Evolutionary conservation across 2,797 vertebrate genomes (phyloP), one percentile per base, ranked within the genome.

Genomic region (Helicolenus hilgendorfi): DNA sequence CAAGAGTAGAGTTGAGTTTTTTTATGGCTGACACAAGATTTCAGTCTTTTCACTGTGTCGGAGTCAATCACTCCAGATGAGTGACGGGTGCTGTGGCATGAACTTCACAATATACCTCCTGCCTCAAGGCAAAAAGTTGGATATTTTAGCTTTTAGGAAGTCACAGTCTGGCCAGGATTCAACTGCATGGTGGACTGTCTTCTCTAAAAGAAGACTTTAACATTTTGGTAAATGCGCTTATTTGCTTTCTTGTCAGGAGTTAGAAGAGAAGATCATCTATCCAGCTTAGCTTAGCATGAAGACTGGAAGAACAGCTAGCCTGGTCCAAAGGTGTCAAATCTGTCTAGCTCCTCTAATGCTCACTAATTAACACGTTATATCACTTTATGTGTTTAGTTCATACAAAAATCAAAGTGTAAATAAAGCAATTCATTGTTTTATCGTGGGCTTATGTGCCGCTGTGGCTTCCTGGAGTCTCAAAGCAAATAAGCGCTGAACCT

Each of bases 61-160:
- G 22, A 82, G 63, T 56, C 62, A 22, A 63, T 79, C 35, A 83
- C 63, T 78, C 70, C 64, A 26, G 29, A 65, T 72, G 76, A 83
- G 18, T 83, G 85, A 29, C 65, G 27, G 64, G 35, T 59, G 64
- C 49, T 38, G 58, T 58, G 24, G 38, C 79, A 73, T 27, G 69
- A 41, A 77, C 53, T 22, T 35, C 58, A n/a, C 33, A 68, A 6
- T 7, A 13, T 13, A 53, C 15, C 4, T 69, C 7, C 15, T 86
- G 56, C 70, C 84, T 82, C 5, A 22, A 63, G 56, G 65, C 70
- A 31, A 56, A 71, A 70, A 58, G 45, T 27, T 36, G 24, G n/a
- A 55, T 79, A 27, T 75, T 63, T 74, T 11, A 27, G 29, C 26
- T 83, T 26, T 27, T 8, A 65, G 14, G 9, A 14, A 72, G 72